phyloP scores from a whole-genome alignment of 1,140 invertebrate genomes.

The Pachyrhynchus sulphureomaculatus region DNA sequence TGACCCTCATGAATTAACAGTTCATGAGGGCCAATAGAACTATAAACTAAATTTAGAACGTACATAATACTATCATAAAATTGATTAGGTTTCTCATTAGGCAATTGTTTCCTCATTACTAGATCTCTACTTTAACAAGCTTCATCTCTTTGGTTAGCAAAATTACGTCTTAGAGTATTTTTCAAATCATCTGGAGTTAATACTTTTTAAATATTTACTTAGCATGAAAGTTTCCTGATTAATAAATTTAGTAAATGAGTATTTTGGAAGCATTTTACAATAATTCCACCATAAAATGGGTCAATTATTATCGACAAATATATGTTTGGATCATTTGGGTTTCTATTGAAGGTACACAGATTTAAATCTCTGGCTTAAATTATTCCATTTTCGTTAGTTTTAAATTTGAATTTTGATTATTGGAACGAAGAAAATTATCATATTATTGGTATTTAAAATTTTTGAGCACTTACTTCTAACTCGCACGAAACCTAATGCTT shows the following conservation, averaged over 20 bases:
- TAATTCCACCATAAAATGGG: slow-evolving; percentile 7
- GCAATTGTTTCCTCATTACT: slow-evolving; percentile 5
- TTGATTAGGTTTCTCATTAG: slow-evolving; percentile 5
- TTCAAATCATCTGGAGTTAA: not conserved
- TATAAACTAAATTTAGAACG: slow-evolving; percentile 1
- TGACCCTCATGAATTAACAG: too few species aligned
- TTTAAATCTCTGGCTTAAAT: too few species aligned
- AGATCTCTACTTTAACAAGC: slow-evolving; percentile 1
- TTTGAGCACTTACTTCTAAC: too few species aligned
- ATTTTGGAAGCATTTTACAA: slow-evolving; percentile 16
- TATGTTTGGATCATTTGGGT: slow-evolving; percentile 11
- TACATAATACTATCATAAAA: slow-evolving; percentile 14
- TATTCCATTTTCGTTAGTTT: too few species aligned
- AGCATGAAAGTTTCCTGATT: slow-evolving; percentile 4
- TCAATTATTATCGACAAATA: slow-evolving; percentile 9
- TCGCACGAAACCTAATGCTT: too few species aligned
- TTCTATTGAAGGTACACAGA: too few species aligned
- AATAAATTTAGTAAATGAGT: slow-evolving; percentile 9
- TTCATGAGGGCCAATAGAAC: slow-evolving; percentile 6
- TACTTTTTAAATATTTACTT: slow-evolving; percentile 14
- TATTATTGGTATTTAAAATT: too few species aligned
- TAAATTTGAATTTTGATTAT: too few species aligned
- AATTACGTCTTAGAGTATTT: slow-evolving; percentile 5
- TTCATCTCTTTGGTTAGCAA: slow-evolving; percentile 7
- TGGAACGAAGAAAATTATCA: too few species aligned